Conservation (phyloP, 2,888 invertebrate genomes). For the Cecidostiba fungosa region DNA sequence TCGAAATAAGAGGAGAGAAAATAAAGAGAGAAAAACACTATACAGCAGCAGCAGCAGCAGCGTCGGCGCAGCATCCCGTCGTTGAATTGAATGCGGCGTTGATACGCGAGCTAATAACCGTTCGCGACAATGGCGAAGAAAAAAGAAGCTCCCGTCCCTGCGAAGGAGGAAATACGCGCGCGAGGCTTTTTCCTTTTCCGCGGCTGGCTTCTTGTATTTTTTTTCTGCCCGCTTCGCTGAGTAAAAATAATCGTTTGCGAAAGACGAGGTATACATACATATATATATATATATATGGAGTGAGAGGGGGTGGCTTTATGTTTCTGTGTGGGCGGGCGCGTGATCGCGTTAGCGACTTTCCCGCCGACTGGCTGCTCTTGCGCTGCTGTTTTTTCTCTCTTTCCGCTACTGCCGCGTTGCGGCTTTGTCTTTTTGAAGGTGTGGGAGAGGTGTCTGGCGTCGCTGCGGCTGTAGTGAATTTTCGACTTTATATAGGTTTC, state of each 20-base stretch:
- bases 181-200: background rate
- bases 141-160: background rate
- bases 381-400: background rate
- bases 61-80: background rate
- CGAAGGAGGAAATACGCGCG: constrained; percentile 3
- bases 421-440: background rate
- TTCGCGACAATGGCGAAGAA: constrained; percentile 33
- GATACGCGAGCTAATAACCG: constrained; percentile 42
- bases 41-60: too few species aligned
- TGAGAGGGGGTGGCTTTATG: constrained; percentile 17
- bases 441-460: background rate
- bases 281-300: too few species aligned
- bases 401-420: background rate
- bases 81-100: constrained; percentile 30
- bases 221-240: constrained; percentile 16
- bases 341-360: constrained; percentile 30
- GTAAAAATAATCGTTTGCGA: constrained; percentile 54
- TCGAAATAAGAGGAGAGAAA: background rate
- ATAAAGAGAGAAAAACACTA: background rate
- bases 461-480: background rate
- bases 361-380: background rate
- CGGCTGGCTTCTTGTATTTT: background rate
- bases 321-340: constrained; percentile 12
- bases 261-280: constrained; percentile 18
- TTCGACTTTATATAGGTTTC: background rate